Evolutionary conservation across 2,113 vertebrate genomes (phyloP).

Genomic region (Tragelaphus imberbis): DNA sequence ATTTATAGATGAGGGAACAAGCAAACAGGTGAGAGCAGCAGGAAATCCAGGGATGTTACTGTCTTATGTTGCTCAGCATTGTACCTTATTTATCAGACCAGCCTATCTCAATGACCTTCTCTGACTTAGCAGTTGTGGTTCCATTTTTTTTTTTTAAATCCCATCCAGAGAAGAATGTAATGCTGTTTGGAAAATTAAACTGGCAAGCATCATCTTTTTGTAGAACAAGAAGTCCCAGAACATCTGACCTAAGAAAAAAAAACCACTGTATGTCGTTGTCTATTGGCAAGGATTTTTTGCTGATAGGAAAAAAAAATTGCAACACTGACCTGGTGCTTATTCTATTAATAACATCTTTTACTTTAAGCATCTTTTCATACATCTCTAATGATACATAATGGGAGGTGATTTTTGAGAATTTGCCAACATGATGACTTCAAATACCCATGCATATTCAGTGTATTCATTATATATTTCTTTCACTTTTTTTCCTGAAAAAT

Average conservation of each 20-base stretch:
- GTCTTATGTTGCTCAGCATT: neutral
- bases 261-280: neutral
- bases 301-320: slow-evolving; percentile 16
- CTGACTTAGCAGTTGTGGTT: neutral
- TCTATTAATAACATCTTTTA: slow-evolving; percentile 16
- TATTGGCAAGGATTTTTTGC: slow-evolving; percentile 31
- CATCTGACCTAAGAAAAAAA: slow-evolving; percentile 22
- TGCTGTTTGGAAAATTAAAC: slow-evolving; percentile 55
- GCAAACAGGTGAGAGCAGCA: neutral
- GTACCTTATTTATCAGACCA: neutral
- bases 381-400: neutral
- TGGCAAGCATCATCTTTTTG: slow-evolving; percentile 39
- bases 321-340: neutral
- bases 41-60: neutral
- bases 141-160: neutral
- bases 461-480: neutral
- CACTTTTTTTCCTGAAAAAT: neutral
- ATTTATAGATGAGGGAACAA: neutral
- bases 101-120: neutral
- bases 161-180: slow-evolving; percentile 33
- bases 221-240: slow-evolving; percentile 53
- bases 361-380: slow-evolving; percentile 39
- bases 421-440: neutral
- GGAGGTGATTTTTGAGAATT: neutral
- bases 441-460: neutral